Conservation (phyloP, 1,140 invertebrate genomes). For the Atopsyche davidsoni region DNA sequence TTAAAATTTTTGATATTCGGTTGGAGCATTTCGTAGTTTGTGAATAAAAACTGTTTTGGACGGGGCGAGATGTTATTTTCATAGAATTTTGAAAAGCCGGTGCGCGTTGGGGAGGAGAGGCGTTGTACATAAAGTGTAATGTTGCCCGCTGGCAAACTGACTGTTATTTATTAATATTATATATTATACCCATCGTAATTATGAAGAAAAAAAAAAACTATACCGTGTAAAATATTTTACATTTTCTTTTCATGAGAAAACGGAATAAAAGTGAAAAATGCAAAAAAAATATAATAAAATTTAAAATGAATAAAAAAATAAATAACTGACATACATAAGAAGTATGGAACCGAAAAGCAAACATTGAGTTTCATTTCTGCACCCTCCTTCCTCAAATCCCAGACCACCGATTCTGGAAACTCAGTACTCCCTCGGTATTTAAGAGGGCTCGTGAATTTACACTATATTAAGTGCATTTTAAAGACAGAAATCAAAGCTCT, state of each 20-base stretch:
- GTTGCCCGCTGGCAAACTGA: constrained; percentile 15
- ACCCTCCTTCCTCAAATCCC: too few species aligned
- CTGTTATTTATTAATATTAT: constrained; percentile 11
- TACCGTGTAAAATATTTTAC: constrained; percentile 17
- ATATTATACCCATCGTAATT: constrained; percentile 11
- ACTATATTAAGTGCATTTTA: too few species aligned
- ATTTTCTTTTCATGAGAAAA: constrained; percentile 13
- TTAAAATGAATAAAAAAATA: constrained; percentile 13
- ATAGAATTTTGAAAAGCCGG: background rate
- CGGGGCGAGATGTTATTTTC: too few species aligned
- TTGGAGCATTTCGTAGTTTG: too few species aligned
- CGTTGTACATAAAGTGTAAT: constrained; percentile 13
- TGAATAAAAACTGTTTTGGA: too few species aligned
- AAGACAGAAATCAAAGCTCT: too few species aligned
- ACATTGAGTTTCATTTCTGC: constrained; percentile 6
- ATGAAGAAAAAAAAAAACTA: constrained; percentile 5
- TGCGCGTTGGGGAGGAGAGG: constrained; percentile 2
- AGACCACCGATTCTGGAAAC: too few species aligned
- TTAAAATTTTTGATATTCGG: background rate
- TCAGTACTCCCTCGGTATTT: too few species aligned
- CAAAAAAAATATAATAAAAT: constrained; percentile 13
- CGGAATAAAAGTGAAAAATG: background rate
- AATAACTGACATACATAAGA: constrained; percentile 9
- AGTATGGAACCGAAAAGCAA: constrained; percentile 11
- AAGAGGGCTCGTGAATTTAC: too few species aligned